These are phyloP conservation scores for Leucophenga montana DNA, from an alignment of 2,888 invertebrate species.

Conservation along the genomic window DNA sequence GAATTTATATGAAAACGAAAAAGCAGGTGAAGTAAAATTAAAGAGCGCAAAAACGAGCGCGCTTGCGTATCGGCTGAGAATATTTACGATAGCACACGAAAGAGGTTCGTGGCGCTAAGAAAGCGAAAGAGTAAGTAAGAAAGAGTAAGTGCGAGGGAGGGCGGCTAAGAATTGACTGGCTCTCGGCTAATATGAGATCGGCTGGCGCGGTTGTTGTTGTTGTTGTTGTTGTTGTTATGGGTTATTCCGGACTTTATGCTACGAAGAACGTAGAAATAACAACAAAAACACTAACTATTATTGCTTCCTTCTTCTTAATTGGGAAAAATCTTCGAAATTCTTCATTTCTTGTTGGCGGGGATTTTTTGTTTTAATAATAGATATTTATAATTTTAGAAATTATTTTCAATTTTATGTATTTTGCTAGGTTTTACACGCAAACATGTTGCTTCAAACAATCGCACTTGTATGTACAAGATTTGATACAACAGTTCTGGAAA, in stretches of 20 bases:
- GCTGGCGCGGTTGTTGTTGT: too few relatives aligned
- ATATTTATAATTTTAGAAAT: neutral
- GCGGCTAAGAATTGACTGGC: too few relatives aligned
- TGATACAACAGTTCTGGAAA: too few relatives aligned
- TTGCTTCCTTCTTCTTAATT: slow-evolving; percentile 33
- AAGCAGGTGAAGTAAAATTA: slow-evolving; percentile 16
- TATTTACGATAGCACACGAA: neutral
- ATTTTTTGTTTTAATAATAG: slow-evolving; percentile 32
- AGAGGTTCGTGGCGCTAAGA: neutral
- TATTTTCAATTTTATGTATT: too few relatives aligned
- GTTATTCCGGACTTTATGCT: slow-evolving; percentile 66
- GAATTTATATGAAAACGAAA: slow-evolving; percentile 19
- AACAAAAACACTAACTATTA: slow-evolving; percentile 15
- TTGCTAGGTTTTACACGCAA: too few relatives aligned
- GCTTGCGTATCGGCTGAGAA: slow-evolving; percentile 42
- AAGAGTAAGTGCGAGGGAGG: too few relatives aligned
- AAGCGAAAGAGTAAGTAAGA: neutral
- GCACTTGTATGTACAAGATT: too few relatives aligned
- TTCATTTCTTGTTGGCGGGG: slow-evolving; percentile 27
- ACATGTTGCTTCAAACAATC: too few relatives aligned
- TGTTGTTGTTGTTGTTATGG: too few relatives aligned
- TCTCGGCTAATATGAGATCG: too few relatives aligned
- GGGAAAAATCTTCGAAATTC: slow-evolving; percentile 14
- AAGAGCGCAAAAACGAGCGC: slow-evolving; percentile 12
- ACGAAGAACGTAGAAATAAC: slow-evolving; percentile 48